Evolutionary conservation across 37 sponge, comb jelly and placozoan species (phyloP).

Genomic region (Petrosia ficiformis): DNA sequence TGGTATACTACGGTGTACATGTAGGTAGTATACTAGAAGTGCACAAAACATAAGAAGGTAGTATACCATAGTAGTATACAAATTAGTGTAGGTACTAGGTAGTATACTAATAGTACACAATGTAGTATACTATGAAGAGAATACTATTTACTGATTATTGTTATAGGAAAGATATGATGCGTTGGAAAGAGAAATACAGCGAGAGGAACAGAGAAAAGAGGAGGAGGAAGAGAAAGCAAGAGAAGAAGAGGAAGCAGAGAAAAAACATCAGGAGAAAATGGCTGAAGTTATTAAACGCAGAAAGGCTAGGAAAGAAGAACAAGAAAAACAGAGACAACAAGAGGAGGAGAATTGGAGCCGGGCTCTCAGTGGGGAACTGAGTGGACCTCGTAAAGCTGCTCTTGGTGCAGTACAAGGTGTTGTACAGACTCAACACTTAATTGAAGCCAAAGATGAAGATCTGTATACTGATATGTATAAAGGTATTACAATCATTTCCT

Average conservation of each 20-base stretch:
- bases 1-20: no score
- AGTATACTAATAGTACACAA: no score
- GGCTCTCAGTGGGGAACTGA: slow-evolving; percentile 68
- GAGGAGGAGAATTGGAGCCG: slow-evolving; percentile 77
- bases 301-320: slow-evolving; percentile 53
- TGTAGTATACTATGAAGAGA: no score
- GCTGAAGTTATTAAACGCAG: slow-evolving; percentile 50
- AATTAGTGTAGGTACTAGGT: no score
- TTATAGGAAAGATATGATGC: slow-evolving; percentile 59
- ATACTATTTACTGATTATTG: no score
- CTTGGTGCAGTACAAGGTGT: slow-evolving; percentile 56
- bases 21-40: no score
- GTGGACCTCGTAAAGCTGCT: slow-evolving; percentile 65
- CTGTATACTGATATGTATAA: slow-evolving; percentile 74
- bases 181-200: slow-evolving; percentile 53
- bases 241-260: slow-evolving; percentile 60
- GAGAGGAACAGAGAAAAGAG: slow-evolving; percentile 45
- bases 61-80: no score
- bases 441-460: slow-evolving; percentile 41
- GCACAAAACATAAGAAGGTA: no score
- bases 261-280: slow-evolving; percentile 28
- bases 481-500: slow-evolving; percentile 38
- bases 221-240: slow-evolving; percentile 38
- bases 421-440: slow-evolving; percentile 22
- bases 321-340: slow-evolving; percentile 38